These are phyloP conservation scores for Myodes glareolus DNA, from an alignment of 2,113 vertebrate genomes.

Conservation along the genomic window DNA sequence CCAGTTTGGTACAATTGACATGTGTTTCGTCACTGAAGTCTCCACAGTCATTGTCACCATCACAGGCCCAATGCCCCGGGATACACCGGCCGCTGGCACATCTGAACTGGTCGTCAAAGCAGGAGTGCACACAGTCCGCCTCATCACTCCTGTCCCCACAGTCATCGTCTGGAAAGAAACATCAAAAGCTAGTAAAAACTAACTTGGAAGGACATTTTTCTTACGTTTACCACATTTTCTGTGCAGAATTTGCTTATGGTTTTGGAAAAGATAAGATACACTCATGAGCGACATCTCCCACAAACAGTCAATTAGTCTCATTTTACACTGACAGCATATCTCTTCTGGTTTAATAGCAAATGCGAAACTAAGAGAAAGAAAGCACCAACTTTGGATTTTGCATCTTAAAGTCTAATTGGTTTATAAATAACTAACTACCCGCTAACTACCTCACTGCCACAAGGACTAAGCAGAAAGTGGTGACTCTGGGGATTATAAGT, in stretches of 20 bases:
- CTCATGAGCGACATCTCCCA: neutral
- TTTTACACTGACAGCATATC: neutral
- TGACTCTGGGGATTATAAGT: neutral
- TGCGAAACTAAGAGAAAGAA: neutral
- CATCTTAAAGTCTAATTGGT: constrained; percentile 1
- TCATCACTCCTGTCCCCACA: constrained; percentile 98
- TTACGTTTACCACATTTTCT: neutral
- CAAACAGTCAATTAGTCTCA: neutral
- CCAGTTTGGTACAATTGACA: constrained; percentile 90
- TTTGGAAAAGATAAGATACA: neutral
- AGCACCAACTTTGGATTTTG: constrained; percentile 9
- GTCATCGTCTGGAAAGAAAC: constrained; percentile 91
- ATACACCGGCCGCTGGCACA: constrained; percentile 95
- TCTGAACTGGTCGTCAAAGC: constrained; percentile 92
- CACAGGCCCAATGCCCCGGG: constrained; percentile 95
- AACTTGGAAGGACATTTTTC: neutral
- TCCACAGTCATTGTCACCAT: constrained; percentile 98
- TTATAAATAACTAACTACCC: neutral
- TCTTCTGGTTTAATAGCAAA: neutral
- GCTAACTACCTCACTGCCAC: neutral
- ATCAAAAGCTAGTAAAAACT: neutral
- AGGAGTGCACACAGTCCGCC: constrained; percentile 91
- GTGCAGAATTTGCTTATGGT: neutral
- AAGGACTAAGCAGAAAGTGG: neutral
- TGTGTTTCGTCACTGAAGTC: constrained; percentile 96